Evolutionary conservation across 2,888 invertebrate genomes (phyloP).

Genomic region (Drosophila paracracens): DNA sequence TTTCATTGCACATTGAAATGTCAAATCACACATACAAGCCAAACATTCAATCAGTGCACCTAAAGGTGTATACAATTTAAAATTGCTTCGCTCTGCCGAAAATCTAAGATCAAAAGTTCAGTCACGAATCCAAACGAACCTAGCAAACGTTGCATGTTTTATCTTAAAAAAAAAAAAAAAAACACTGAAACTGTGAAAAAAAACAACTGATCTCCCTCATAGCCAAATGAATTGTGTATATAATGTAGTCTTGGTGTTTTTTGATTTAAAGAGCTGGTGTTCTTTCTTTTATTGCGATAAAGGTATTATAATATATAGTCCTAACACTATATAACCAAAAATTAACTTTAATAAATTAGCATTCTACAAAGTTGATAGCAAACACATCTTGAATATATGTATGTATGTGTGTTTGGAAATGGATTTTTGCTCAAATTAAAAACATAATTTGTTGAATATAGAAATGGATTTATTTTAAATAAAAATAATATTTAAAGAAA

Average conservation of each 20-base stretch:
- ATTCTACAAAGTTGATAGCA: not conserved
- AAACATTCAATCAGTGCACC: conserved; percentile 76
- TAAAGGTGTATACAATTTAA: conserved; percentile 36
- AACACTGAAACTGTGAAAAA: conserved; percentile 13
- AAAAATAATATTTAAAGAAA: not conserved
- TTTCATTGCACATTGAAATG: conserved; percentile 75
- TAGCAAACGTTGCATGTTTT: conserved; percentile 50
- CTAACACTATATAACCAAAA: not conserved
- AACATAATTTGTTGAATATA: not conserved
- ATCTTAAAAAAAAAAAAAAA: conserved; percentile 9
- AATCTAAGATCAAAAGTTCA: conserved; percentile 77
- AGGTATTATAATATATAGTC: too few species aligned
- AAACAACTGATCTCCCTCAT: conserved; percentile 41
- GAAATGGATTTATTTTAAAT: not conserved
- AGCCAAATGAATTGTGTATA: conserved; percentile 29
- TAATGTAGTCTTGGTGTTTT: conserved; percentile 38
- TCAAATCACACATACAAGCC: conserved; percentile 61
- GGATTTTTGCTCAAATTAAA: not conserved
- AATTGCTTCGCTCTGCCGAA: conserved; percentile 45
- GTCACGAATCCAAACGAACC: conserved; percentile 64
- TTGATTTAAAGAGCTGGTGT: conserved; percentile 3
- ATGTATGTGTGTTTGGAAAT: not conserved
- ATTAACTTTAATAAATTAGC: not conserved
- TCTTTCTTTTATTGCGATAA: not conserved
- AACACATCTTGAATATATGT: not conserved